phyloP scores from a whole-genome alignment of 1,140 invertebrate genomes.

The Micrasema minimum region DNA sequence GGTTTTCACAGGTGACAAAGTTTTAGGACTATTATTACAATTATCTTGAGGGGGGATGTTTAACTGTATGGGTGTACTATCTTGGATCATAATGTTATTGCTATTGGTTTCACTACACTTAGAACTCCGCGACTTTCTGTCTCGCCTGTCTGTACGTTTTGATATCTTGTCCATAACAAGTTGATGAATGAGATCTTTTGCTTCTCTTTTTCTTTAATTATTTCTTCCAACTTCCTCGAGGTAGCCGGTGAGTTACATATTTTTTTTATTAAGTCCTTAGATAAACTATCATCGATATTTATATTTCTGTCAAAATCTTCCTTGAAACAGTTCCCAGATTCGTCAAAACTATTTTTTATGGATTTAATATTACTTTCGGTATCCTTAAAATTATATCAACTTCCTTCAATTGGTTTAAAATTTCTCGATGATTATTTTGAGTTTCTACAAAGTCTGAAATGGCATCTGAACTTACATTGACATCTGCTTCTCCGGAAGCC shows the following conservation, averaged over 20 bases:
- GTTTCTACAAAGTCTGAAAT: not conserved
- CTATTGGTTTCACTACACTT: constrained; percentile 9
- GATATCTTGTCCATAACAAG: constrained; percentile 82
- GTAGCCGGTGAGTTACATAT: constrained; percentile 64
- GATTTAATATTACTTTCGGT: too few relatives aligned
- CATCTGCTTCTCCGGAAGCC: not conserved
- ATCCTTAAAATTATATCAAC: too few relatives aligned
- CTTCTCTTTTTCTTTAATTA: constrained; percentile 74
- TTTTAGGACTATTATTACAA: not conserved
- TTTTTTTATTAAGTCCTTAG: constrained; percentile 50
- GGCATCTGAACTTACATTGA: not conserved
- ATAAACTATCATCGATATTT: not conserved
- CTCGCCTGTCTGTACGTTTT: constrained; percentile 72
- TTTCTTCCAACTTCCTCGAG: constrained; percentile 71
- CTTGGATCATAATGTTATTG: not conserved
- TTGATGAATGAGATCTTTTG: constrained; percentile 80
- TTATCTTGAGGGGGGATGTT: not conserved
- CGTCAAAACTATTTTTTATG: not conserved
- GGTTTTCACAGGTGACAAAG: not conserved
- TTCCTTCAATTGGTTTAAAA: constrained; percentile 4
- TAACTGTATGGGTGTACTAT: not conserved
- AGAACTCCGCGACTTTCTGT: constrained; percentile 51
- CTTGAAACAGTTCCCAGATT: too few relatives aligned
- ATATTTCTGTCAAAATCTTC: too few relatives aligned
- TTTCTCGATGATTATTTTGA: too few relatives aligned